phyloP scores from a whole-genome alignment of 1,140 invertebrate species.

The Ips typographus region DNA sequence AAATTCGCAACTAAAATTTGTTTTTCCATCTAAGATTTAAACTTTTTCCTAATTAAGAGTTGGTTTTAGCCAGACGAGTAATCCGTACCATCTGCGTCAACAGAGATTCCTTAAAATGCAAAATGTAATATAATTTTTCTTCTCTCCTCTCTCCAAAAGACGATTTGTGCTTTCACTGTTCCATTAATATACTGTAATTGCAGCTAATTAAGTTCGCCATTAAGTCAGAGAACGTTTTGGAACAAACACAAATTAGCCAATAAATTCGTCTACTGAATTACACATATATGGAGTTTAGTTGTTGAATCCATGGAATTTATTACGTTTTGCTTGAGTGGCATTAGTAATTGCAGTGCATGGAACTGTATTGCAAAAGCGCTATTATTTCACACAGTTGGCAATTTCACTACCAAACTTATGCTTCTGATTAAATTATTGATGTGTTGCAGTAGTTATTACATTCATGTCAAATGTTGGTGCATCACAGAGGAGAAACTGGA shows the following conservation, averaged over 20 bases:
- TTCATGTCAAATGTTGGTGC: too few relatives aligned
- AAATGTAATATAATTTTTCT: slow-evolving; percentile 3
- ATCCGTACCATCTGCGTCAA: slow-evolving; percentile 7
- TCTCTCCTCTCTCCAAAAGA: not conserved
- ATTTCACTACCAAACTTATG: too few relatives aligned
- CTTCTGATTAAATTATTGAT: too few relatives aligned
- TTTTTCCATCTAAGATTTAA: slow-evolving; percentile 6
- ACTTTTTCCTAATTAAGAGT: slow-evolving; percentile 15
- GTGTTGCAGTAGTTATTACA: too few relatives aligned
- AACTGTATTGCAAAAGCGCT: too few relatives aligned
- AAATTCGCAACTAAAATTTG: not conserved
- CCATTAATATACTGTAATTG: slow-evolving; percentile 15
- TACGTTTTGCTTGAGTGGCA: slow-evolving; percentile 3
- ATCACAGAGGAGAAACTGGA: too few relatives aligned
- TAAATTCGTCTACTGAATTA: slow-evolving; percentile 22
- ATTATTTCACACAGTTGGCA: not conserved
- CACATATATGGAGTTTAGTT: slow-evolving; percentile 14
- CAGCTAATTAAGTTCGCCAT: slow-evolving; percentile 10
- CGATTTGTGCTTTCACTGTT: not conserved
- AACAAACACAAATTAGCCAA: slow-evolving; percentile 27
- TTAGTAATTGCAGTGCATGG: not conserved
- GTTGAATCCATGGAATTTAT: slow-evolving; percentile 9
- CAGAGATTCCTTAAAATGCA: not conserved
- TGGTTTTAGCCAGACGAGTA: slow-evolving; percentile 9
- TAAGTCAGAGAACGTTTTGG: slow-evolving; percentile 6